Percentiles rank a stretch among this genome's conserved stretches.
phyloP scores from a whole-genome alignment of 2,888 invertebrate genomes.

The Heteromurus nitidus region DNA sequence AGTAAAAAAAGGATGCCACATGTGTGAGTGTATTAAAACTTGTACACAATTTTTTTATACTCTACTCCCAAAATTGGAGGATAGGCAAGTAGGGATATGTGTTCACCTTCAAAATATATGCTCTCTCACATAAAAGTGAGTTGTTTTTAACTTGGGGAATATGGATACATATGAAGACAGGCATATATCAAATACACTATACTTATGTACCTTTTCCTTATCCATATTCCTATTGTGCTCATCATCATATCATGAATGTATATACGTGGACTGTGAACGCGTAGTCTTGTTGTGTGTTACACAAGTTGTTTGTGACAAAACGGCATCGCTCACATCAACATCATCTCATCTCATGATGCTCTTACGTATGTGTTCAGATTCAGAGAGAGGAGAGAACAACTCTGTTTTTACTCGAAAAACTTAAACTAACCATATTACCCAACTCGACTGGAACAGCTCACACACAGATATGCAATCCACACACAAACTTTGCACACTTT shows the following conservation, averaged over 20 bases:
- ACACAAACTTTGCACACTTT: too few relatives aligned
- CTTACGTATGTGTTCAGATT: background rate
- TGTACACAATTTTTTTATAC: background rate
- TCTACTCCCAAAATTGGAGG: background rate
- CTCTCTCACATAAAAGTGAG: too few relatives aligned
- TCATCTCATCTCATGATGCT: background rate
- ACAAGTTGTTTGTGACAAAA: constrained; percentile 13
- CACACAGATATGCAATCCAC: too few relatives aligned
- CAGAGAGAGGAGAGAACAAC: too few relatives aligned
- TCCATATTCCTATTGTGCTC: too few relatives aligned
- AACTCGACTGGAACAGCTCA: background rate
- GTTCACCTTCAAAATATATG: too few relatives aligned
- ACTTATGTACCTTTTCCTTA: too few relatives aligned
- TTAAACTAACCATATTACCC: too few relatives aligned
- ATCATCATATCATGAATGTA: background rate
- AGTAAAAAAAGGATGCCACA: background rate
- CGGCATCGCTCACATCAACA: background rate
- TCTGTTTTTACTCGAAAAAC: too few relatives aligned
- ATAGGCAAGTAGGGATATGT: background rate
- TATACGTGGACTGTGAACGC: background rate
- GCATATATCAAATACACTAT: too few relatives aligned
- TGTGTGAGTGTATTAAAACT: background rate
- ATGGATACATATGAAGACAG: too few relatives aligned
- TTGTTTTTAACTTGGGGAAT: too few relatives aligned
- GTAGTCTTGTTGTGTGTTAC: background rate